Percentiles rank a stretch among this genome's conserved stretches.
These are phyloP conservation scores for Parnassius mnemosyne DNA, from an alignment of 2,888 invertebrate species.

Conservation along the genomic window DNA sequence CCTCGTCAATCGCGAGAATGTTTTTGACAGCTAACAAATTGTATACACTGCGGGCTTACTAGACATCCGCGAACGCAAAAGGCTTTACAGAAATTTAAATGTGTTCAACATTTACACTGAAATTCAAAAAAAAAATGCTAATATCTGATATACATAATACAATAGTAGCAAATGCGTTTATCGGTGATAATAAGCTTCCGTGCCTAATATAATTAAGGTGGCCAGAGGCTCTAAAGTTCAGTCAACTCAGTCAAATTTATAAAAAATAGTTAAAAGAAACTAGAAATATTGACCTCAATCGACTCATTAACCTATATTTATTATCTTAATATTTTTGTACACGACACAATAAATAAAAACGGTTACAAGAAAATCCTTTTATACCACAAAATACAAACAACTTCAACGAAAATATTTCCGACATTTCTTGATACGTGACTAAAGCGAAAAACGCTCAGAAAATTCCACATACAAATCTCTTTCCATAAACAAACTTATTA, in stretches of 20 bases:
- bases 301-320: slow-evolving; percentile 13
- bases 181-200: slow-evolving; percentile 6
- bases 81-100: slow-evolving; percentile 35
- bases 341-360: slow-evolving; percentile 20
- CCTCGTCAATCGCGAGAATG: slow-evolving; percentile 63
- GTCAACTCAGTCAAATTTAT: slow-evolving; percentile 17
- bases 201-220: slow-evolving; percentile 21
- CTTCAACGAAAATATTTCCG: neutral
- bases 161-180: neutral
- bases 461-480: slow-evolving; percentile 37
- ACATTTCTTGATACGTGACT: neutral
- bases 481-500: slow-evolving; percentile 40
- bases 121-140: no score
- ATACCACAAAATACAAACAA: no score
- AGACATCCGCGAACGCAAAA: slow-evolving; percentile 15
- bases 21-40: slow-evolving; percentile 48
- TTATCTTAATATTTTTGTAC: slow-evolving; percentile 27
- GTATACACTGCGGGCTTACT: slow-evolving; percentile 30
- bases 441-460: slow-evolving; percentile 9
- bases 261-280: slow-evolving; percentile 11
- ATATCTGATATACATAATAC: no score
- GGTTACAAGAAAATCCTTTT: slow-evolving; percentile 4
- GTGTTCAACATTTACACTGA: slow-evolving; percentile 25
- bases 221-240: slow-evolving; percentile 9
- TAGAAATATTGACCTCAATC: slow-evolving; percentile 17